phyloP scores from a whole-genome alignment of 2,888 invertebrate species.

The Lochmaea capreae region DNA sequence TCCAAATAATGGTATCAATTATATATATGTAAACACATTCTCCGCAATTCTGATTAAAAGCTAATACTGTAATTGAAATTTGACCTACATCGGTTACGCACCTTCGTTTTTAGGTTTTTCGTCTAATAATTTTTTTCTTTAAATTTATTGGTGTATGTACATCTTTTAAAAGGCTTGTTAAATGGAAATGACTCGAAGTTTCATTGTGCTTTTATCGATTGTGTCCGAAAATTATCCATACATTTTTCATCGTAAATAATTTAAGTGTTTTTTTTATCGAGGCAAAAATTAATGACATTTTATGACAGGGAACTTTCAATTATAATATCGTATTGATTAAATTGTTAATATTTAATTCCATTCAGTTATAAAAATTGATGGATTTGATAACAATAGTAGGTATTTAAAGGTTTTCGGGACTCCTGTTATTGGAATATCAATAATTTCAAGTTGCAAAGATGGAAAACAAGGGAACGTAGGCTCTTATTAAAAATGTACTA shows the following conservation, averaged over 20 bases:
- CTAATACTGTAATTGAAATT: neutral
- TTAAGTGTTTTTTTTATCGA: neutral
- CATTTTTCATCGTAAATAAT: too few relatives aligned
- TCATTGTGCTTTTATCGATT: neutral
- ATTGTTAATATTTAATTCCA: neutral
- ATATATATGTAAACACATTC: neutral
- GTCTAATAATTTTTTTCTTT: too few relatives aligned
- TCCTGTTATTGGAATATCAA: neutral
- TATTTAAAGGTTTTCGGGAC: neutral
- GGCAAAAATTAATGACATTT: neutral
- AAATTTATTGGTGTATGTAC: too few relatives aligned
- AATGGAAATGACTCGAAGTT: too few relatives aligned
- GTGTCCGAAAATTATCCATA: neutral
- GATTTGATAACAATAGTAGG: neutral
- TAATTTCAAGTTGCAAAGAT: too few relatives aligned
- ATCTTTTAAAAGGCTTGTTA: too few relatives aligned
- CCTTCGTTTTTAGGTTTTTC: neutral
- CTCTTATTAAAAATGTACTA: too few relatives aligned
- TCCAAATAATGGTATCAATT: neutral
- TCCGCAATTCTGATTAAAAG: neutral
- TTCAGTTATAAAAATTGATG: neutral
- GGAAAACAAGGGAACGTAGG: too few relatives aligned
- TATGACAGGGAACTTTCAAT: neutral
- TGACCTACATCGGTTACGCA: neutral
- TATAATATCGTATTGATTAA: neutral